Evolutionary conservation across 2,888 invertebrate genomes (phyloP), one percentile per base, ranked within the genome.

Genomic region (Malthinus flaveolus): DNA sequence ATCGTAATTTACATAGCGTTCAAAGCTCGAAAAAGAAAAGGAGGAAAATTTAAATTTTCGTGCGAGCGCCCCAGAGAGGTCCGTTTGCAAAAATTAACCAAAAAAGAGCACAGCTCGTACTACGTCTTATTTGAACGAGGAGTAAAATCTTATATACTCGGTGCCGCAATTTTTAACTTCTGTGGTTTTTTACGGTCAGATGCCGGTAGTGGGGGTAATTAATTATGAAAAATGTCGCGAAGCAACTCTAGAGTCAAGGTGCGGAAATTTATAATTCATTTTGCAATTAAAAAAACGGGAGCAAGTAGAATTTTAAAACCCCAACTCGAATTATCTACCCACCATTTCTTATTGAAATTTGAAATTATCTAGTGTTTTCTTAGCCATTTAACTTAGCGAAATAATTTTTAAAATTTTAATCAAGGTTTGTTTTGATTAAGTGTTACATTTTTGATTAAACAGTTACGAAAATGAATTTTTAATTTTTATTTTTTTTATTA

Each of bases 321-420:
- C 65, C 54, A 61, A 59, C 56, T 48, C 61, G 65, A 67, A 67
- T 67, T 64, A 64, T 66, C 67, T 67, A 57, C 63, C 56, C 64
- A 65, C 66, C 64, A 69, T 69, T 67, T 73, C 72, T 73, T 75
- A 76, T 77, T 75, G 76, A 75, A 76, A 75, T 76, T 73, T 67
- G 69, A 71, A 76, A 77, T 77, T 77, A 77, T 77, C 77, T 77
- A 71, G 74, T 75, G 76, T 77, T 77, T 77, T 77, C 77, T 76
- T 75, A 74, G 69, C 75, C 77, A 77, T 77, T 77, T 75, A 77
- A 76, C 76, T 74, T 73, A 71, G 69, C 70, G 71, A 72, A 74
- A 71, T 73, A 76, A 75, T 72, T 77, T 77, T 76, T 74, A 75
- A 23, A 75, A 75, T 76, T 76, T 76, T 76, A 76, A 76, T 75